These are phyloP conservation scores for Uria aalge DNA, from an alignment of 2,113 vertebrate genomes.

Conservation along the genomic window DNA sequence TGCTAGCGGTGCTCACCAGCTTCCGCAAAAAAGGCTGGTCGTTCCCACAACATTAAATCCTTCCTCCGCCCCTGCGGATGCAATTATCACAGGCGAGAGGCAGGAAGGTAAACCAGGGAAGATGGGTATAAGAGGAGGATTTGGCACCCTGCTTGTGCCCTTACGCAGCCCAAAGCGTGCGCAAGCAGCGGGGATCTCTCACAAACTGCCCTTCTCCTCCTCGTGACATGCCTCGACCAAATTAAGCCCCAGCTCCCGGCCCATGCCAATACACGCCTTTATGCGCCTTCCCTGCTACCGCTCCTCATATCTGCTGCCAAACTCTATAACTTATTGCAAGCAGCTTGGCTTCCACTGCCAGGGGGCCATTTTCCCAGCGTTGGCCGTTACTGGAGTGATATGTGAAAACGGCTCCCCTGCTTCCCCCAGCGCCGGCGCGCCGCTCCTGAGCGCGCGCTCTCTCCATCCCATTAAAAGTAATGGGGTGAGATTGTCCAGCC, in stretches of 20 bases:
- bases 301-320: background rate
- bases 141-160: fast-evolving
- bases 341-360: background rate
- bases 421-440: background rate
- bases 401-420: constrained; percentile 2
- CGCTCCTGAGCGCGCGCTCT: background rate
- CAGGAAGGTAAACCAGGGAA: background rate
- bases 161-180: fast-evolving
- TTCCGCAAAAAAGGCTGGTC: fast-evolving
- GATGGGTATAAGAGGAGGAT: fast-evolving
- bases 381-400: background rate
- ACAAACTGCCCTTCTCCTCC: background rate
- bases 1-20: background rate
- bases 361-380: background rate
- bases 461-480: constrained; percentile 58
- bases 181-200: fast-evolving
- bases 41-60: fast-evolving
- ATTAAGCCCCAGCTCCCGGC: background rate
- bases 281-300: background rate
- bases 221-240: fast-evolving
- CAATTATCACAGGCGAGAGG: background rate
- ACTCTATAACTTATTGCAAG: background rate
- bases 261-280: background rate
- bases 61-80: background rate
- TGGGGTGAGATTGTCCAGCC: constrained; percentile 58